Base-by-base conservation (phyloP, 92 coral and sea anemone species). In the Epizoanthus fatuus region DNA sequence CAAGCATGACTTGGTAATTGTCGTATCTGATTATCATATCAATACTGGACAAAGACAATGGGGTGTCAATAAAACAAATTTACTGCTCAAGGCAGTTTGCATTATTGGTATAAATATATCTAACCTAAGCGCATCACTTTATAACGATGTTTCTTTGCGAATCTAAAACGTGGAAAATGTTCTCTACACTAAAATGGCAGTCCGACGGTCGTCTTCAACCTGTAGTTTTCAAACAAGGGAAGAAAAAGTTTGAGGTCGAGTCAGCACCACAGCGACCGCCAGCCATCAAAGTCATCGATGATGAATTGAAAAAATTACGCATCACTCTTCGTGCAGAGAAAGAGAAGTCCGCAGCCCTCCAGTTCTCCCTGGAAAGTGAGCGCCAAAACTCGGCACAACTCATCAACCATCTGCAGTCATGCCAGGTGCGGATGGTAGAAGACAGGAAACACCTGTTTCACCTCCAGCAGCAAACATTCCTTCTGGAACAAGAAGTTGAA, bases 401-500 rank as follows among this genome's bases (percentile, higher is more conserved):
- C 7, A 16, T 37, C 8, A 68, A 68, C 9, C 7, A 14, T 68
- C 53, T 66, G 1, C 72, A 66, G 72, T 66, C 51, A 35, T 66
- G 72, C 72, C 72, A 66, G 49, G 39, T 35, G 49, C 6, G 29
- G 72, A 15, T 37, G 49, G 20, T 37, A 10, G 45, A 37, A 29
- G 72, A 32, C 45, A 15, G 72, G 72, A 66, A 66, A 66, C 47
- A 66, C 17, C 49, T 66, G 72, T 35, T 66, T 19, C 72, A 66
- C 52, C 20, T 66, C 47, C 72, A 66, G 49, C 72, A 66, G 72
- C 72, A 66, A 66, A 66, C 47, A 66, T 7, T 38, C 35, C 29
- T 63, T 63, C 68, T 63, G 25, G 32, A 63, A 63, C 32, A 63
- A 63, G 39, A 63, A 63, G 68, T 63, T 2, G 68, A 63, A 63